A percentile compares a stretch with the other conserved stretches of the same genome.
These are phyloP conservation scores for Tenthredo scrophulariae DNA, from an alignment of 2,888 invertebrate species.

Conservation along the genomic window DNA sequence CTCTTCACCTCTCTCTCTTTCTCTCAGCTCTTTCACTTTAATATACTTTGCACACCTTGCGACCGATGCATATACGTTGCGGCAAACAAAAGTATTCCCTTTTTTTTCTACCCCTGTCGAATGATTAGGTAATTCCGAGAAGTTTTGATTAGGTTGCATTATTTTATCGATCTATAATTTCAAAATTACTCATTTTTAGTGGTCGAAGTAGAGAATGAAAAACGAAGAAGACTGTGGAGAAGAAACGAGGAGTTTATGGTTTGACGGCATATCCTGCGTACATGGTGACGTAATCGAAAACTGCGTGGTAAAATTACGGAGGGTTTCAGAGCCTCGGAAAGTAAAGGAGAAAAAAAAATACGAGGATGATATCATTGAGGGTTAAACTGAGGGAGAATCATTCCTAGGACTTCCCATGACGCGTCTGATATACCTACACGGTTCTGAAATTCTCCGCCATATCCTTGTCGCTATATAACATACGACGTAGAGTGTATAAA, in stretches of 20 bases:
- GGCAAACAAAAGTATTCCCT: conserved; percentile 34
- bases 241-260: not conserved
- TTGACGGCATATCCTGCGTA: conserved; percentile 37
- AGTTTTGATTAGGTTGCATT: not conserved
- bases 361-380: conserved; percentile 68
- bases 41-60: conserved; percentile 50
- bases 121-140: not conserved
- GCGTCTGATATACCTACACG: conserved; percentile 48
- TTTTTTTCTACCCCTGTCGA: not conserved
- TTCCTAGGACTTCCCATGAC: conserved; percentile 68
- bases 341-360: conserved; percentile 58
- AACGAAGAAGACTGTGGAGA: not conserved
- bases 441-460: not conserved
- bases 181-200: not conserved
- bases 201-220: not conserved
- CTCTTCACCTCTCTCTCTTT: conserved; percentile 50
- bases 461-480: not conserved
- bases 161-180: not conserved
- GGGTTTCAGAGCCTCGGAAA: conserved; percentile 38
- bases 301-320: conserved; percentile 55
- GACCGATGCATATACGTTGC: not conserved
- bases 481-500: not conserved
- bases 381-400: conserved; percentile 57
- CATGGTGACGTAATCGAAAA: conserved; percentile 52
- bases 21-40: conserved; percentile 26